Evolutionary conservation across 2,797 vertebrate genomes (phyloP), one percentile per base, ranked within the genome.

Genomic region (Lacerta viridis): DNA sequence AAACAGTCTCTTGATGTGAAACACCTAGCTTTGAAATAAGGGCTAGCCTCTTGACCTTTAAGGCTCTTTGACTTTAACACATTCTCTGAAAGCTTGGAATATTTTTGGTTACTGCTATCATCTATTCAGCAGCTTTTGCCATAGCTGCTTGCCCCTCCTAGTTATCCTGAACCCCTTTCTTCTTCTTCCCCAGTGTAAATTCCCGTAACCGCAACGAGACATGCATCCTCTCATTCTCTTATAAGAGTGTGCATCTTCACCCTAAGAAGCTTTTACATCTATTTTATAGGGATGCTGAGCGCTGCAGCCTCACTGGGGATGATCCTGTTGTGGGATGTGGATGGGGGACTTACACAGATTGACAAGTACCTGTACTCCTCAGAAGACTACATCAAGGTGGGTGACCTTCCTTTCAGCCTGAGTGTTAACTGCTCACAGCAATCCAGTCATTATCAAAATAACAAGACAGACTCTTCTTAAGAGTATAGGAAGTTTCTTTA

Each of bases 321-420:
- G 94, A 99, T 99, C 92, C 97, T 99, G 78, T 95, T 99, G 59
- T 99, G 99, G 99, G 99, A 99, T 0, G 99, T 99, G 85, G 99
- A 99, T 0, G 99, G 99, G 1, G 99, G 99, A 55, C 97, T 99
- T 87, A 99, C 99, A 0, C 99, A 99, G 96, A 99, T 99, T 0
- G 99, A 99, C 96, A 99, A 99, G 95, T 99, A 99, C 92, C 97
- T 99, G 9, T 99, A 99, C 92, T 99, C 99, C 1, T 99, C 99
- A 0, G 99, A 99, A 93, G 99, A 99, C 95, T 99, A 99, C 93
- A 99, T 99, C 91, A 99, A 99, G 98, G 99, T 99, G 81, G 82
- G 93, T 41, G 41, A 7, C 8, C 5, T n/a, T 36, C 18, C 0
- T 0, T 41, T 41, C 29, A 1, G 80, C 64, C 3, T 0, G 3